Evolutionary conservation across 2,113 vertebrate genomes (phyloP).

Genomic region (Panurus biarmicus): DNA sequence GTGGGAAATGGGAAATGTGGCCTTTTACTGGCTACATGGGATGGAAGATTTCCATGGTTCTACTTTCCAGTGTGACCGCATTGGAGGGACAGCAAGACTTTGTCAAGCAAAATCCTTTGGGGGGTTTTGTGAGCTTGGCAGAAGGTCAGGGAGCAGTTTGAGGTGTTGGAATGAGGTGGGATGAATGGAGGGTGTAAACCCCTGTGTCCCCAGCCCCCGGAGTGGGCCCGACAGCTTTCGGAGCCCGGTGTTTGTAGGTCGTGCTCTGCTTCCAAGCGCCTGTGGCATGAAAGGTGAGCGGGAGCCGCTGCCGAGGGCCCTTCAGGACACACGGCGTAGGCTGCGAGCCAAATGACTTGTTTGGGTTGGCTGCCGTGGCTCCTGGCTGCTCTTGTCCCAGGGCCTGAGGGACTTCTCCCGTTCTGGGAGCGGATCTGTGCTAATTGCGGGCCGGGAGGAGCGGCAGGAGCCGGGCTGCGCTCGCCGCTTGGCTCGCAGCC

Average conservation of each 20-base stretch:
- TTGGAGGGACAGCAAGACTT: not conserved
- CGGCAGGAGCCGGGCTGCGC: not conserved
- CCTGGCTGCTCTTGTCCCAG: not conserved
- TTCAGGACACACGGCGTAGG: slow-evolving; percentile 6
- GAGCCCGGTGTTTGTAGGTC: rapidly evolving
- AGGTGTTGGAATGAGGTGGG: not conserved
- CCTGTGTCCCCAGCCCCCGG: not conserved
- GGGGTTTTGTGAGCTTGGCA: rapidly evolving
- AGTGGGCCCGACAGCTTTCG: not conserved
- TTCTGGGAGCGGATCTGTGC: not conserved
- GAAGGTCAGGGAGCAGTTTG: rapidly evolving
- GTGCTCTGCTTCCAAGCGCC: not conserved
- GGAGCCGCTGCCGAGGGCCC: slow-evolving; percentile 11
- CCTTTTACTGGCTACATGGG: rapidly evolving
- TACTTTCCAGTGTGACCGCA: rapidly evolving
- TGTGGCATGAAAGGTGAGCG: not conserved
- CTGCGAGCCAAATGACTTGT: slow-evolving; percentile 17
- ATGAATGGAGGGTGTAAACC: rapidly evolving
- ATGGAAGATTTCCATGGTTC: not conserved
- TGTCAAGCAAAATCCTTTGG: not conserved
- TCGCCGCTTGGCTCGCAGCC: not conserved
- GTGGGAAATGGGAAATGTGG: not conserved
- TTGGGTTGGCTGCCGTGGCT: slow-evolving; percentile 32
- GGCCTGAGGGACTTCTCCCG: slow-evolving; percentile 5
- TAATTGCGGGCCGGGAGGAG: not conserved